Base-by-base conservation (phyloP, 2,888 invertebrate genomes). In the Troides oblongomaculatus region DNA sequence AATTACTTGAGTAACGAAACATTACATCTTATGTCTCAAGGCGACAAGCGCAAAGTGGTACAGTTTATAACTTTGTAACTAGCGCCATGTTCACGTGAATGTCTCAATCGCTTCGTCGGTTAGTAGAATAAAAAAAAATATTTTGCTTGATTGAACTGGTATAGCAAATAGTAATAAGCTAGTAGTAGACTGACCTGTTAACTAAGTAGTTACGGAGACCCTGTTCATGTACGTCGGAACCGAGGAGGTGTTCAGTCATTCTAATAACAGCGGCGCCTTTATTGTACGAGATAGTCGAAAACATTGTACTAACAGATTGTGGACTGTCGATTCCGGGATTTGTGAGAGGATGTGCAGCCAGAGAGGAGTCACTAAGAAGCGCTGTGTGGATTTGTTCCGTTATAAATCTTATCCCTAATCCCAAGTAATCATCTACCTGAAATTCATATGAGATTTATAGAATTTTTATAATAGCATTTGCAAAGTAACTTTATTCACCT, bases 401-500 rank as follows among this genome's bases (percentile, higher is more conserved):
- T 0, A 96, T 94, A 77, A 96, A 97, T 77, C 96, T 96, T 10
- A 94, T 93, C 36, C 93, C 93, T 70, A 96, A 80, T 56, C 94
- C 94, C 95, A 95, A 95, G 0, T 93, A 81, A 0, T 85, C 86
- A 75, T 94, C 94, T n/a, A 94, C 93, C 95, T 96, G n/a, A 62
- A 62, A 43, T 53, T 53, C 18, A n/a, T 7, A 53, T 18, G 53
- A 12, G 53, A n/a, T 18, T 53, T 46, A 12, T 46, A 46, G 46
- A 46, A 14, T 46, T 14, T 46, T 46, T 12, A 4, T 46, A 46
- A 14, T 12, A 12, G 46, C 1, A 46, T 46, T 46, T 46, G 14
- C 1, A 14, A 46, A 46, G 4, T 46, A 46, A 14, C 4, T 12
- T 14, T 46, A 12, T 14, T 46, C 12, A 46, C 12, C 3, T 14